Percentiles rank a stretch among this genome's conserved stretches.
Evolutionary conservation across 2,113 vertebrate species (phyloP).

Genomic region (Phalacrocorax carbo): DNA sequence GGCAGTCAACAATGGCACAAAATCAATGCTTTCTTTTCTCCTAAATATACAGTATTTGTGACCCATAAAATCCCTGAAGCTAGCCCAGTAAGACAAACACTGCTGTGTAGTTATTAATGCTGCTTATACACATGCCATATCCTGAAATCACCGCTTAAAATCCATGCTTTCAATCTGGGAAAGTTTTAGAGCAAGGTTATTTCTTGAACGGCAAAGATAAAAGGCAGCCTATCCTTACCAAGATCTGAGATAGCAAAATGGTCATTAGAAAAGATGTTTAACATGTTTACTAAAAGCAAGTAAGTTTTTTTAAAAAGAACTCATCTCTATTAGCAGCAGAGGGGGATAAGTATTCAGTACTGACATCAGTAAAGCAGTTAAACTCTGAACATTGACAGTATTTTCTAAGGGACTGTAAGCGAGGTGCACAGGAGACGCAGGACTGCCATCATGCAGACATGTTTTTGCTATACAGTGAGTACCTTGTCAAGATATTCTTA

Average conservation of each 20-base stretch:
- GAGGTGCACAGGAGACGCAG: not conserved
- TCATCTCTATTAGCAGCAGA: not conserved
- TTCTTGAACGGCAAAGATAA: not conserved
- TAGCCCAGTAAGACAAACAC: not conserved
- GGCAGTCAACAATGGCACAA: not conserved
- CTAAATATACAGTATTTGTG: not conserved
- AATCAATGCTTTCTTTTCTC: conserved; percentile 16
- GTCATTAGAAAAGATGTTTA: not conserved
- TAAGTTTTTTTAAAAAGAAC: not conserved
- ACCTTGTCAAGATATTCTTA: not conserved
- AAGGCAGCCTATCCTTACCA: not conserved
- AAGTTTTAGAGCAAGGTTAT: not conserved
- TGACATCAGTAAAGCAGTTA: not conserved
- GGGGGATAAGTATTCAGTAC: not conserved
- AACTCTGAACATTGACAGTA: not conserved
- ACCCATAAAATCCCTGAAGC: not conserved
- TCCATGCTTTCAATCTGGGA: not conserved
- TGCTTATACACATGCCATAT: not conserved
- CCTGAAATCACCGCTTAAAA: not conserved
- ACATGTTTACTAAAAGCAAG: not conserved
- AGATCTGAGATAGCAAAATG: not conserved
- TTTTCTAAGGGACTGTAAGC: not conserved
- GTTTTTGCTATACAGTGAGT: not conserved
- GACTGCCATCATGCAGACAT: not conserved
- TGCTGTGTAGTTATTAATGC: not conserved